These are phyloP conservation scores for Prenolepis imparis DNA, from an alignment of 2,888 invertebrate genomes.

Conservation along the genomic window DNA sequence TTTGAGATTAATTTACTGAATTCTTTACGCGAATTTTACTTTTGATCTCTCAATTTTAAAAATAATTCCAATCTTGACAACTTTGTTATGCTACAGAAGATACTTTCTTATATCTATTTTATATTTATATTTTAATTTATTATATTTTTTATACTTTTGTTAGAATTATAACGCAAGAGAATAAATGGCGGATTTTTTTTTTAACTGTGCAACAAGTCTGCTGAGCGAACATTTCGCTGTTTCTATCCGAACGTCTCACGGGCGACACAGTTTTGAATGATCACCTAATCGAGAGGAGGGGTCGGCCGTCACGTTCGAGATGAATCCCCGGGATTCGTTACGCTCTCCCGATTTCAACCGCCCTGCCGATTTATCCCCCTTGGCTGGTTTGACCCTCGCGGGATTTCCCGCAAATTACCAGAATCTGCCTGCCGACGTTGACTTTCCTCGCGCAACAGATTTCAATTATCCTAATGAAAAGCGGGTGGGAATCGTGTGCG, in stretches of 20 bases:
- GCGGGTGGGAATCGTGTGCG: constrained; percentile 32
- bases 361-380: constrained; percentile 47
- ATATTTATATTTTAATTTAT: background rate
- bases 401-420: constrained; percentile 39
- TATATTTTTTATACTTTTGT: background rate
- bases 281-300: constrained; percentile 39
- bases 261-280: constrained; percentile 46
- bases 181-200: background rate
- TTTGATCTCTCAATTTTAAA: background rate
- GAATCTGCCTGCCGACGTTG: constrained; percentile 39
- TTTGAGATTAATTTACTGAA: background rate
- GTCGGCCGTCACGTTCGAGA: constrained; percentile 30
- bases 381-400: constrained; percentile 23
- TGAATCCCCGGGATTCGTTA: constrained; percentile 58
- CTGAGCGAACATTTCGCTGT: background rate
- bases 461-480: constrained; percentile 58
- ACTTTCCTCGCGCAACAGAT: constrained; percentile 54
- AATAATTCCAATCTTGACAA: background rate
- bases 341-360: constrained; percentile 57
- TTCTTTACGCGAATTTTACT: background rate
- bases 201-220: background rate
- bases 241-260: constrained; percentile 25
- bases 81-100: background rate
- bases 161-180: background rate
- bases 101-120: background rate